Conservation (phyloP, 2,888 invertebrate genomes). For the Athalia circularis region DNA sequence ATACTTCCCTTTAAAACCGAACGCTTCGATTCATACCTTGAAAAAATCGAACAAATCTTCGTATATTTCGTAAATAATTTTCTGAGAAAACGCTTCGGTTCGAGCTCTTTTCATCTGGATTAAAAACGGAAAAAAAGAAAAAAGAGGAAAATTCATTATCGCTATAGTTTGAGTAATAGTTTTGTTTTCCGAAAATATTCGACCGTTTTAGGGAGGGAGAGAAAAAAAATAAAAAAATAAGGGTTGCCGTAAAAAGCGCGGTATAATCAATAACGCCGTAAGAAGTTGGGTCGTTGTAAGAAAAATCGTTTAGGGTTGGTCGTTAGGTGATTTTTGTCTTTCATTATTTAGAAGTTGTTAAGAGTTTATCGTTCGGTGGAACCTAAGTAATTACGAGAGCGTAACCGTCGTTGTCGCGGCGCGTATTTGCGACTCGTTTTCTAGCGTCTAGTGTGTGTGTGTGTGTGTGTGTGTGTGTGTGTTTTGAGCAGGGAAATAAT, state of each 20-base stretch:
- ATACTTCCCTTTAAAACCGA: no score
- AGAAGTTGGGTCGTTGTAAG: background rate
- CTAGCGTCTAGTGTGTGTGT: background rate
- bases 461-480: background rate
- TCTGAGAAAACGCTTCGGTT: no score
- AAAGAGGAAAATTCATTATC: background rate
- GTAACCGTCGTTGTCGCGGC: background rate
- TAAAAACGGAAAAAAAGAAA: background rate
- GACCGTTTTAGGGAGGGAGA: no score
- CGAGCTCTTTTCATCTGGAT: no score
- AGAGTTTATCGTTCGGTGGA: conserved; percentile 6
- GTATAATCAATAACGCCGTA: background rate
- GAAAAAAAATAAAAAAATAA: no score
- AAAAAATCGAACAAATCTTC: no score
- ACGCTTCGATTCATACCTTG: no score
- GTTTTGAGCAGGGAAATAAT: conserved; percentile 24
- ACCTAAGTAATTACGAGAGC: conserved; percentile 3
- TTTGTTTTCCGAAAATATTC: conserved; percentile 8
- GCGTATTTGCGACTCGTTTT: background rate
- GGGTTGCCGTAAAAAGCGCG: no score
- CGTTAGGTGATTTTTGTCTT: conserved; percentile 12
- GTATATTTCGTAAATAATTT: no score
- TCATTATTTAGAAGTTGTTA: conserved; percentile 14
- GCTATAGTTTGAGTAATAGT: conserved; percentile 2
- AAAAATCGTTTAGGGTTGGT: conserved; percentile 10